phyloP scores from a whole-genome alignment of 1,140 invertebrate genomes.

The Rhopalosiphum padi region DNA sequence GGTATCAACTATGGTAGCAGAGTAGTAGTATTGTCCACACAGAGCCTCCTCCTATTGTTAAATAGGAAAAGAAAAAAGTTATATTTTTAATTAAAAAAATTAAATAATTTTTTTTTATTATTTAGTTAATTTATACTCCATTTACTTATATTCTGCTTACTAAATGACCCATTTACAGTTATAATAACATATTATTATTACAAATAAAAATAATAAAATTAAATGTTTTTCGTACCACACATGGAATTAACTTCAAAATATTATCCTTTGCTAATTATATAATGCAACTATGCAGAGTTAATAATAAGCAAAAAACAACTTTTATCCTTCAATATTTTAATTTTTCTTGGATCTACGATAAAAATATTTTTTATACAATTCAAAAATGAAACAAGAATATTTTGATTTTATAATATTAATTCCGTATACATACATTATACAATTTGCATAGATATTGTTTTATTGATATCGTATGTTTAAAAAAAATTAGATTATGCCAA shows the following conservation, averaged over 20 bases:
- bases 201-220: no score
- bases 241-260: not conserved
- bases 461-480: slow-evolving; percentile 6
- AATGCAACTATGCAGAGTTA: not conserved
- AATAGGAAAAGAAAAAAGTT: no score
- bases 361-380: not conserved
- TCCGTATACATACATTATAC: not conserved
- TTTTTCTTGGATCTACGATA: not conserved
- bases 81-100: no score
- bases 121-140: no score
- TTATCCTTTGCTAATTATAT: not conserved
- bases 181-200: no score
- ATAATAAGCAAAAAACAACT: not conserved
- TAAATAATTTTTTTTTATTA: no score
- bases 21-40: no score
- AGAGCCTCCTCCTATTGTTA: no score
- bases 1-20: no score
- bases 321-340: not conserved
- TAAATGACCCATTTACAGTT: no score
- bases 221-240: not conserved
- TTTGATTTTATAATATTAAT: not conserved
- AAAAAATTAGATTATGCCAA: not conserved
- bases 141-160: no score
- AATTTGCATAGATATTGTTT: not conserved
- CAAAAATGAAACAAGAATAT: not conserved